phyloP scores from a whole-genome alignment of 2,113 vertebrate species.

The Vicugna pacos region DNA sequence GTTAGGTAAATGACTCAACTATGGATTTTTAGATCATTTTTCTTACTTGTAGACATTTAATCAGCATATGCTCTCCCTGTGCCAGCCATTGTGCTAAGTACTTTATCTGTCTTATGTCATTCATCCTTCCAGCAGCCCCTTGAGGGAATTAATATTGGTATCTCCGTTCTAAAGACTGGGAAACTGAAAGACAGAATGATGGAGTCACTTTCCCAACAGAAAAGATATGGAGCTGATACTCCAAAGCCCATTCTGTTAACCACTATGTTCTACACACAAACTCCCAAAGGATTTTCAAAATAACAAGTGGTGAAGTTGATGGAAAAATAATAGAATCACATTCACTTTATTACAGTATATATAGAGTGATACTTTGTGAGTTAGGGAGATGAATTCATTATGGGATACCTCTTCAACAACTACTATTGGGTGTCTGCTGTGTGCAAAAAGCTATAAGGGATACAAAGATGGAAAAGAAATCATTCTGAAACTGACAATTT shows the following conservation, averaged over 20 bases:
- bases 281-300: conserved; percentile 33
- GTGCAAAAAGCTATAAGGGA: not conserved
- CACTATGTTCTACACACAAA: not conserved
- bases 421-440: not conserved
- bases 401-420: not conserved
- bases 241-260: not conserved
- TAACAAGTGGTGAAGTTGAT: conserved; percentile 20
- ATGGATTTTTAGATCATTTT: conserved; percentile 37
- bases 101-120: not conserved
- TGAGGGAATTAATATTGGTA: not conserved
- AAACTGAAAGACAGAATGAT: not conserved
- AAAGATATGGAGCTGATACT: not conserved
- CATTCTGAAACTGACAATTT: conserved; percentile 44
- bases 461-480: conserved; percentile 1
- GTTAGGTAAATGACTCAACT: conserved; percentile 30
- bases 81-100: conserved; percentile 17
- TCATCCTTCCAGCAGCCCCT: not conserved
- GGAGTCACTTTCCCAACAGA: not conserved
- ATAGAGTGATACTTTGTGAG: not conserved
- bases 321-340: conserved; percentile 25
- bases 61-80: not conserved
- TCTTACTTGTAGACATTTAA: conserved; percentile 33
- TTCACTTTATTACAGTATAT: conserved; percentile 12
- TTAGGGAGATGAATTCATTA: conserved; percentile 40
- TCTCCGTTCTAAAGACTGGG: conserved; percentile 22